Evolutionary conservation across 2,113 vertebrate genomes (phyloP), one percentile per base, ranked within the genome.

Genomic region (Megaleporinus macrocephalus): DNA sequence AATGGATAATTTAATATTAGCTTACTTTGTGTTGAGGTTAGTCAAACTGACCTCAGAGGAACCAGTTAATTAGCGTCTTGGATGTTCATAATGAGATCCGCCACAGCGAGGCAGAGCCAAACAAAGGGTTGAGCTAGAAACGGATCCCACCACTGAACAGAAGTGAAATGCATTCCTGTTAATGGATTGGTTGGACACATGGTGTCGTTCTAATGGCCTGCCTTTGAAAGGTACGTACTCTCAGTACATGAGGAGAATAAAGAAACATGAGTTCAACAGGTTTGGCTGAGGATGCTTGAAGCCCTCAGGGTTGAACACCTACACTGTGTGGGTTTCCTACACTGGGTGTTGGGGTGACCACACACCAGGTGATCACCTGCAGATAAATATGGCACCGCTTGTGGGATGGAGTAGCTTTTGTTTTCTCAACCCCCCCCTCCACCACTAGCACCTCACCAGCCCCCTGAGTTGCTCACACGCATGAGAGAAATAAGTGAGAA

Each of bases 41-140:
- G 63, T 41, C 20, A 29, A 68, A 61, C 51, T 47, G 84, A 15
- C 27, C 27, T 84, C 77, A 24, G 57, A 85, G 80, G 73, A 87
- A 65, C 51, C 41, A 73, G 24, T 27, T 86, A 80, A 86, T 90
- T 85, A 89, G 74, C 30, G 16, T 20, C 73, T 33, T 85, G 87
- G 87, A 79, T 5, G 84, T 85, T 85, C 69, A 44, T 85, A 83
- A 86, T 83, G 73, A 77, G 65, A 84, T 89, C 57, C 80, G 78
- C 87, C 90, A 87, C 57, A 82, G 79, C 81, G 86, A 63, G 72
- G 77, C 66, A 88, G 82, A 84, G 76, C 84, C 84, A 89, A 87
- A 90, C 86, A 77, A 90, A 86, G 86, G 88, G 90, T 90, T 91
- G 86, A 72, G 85, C 84, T 68, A 90, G 78, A 86, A 79, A 86